Percentiles rank a stretch among this genome's conserved stretches.
These are phyloP conservation scores for Anoplius nigerrimus DNA, from an alignment of 2,888 invertebrate genomes.

Conservation along the genomic window DNA sequence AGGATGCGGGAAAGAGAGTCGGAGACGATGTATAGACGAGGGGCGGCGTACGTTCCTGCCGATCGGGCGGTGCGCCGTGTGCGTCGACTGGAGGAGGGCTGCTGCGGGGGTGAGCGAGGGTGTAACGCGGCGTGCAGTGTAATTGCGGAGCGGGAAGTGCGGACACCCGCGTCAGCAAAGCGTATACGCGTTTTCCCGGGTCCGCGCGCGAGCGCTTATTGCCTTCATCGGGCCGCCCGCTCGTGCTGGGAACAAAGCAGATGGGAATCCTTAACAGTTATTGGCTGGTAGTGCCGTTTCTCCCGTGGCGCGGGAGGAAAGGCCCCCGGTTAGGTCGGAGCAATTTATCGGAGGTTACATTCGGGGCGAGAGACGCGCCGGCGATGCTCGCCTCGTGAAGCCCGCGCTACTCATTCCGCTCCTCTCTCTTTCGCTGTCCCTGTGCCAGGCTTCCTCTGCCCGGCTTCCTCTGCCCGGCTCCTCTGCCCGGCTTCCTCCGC, in stretches of 20 bases:
- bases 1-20: conserved; percentile 1
- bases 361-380: conserved; percentile 24
- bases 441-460: no score
- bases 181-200: conserved; percentile 37
- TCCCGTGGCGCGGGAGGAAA: conserved; percentile 10
- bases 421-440: no score
- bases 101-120: conserved; percentile 9
- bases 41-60: no score
- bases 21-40: background rate
- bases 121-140: conserved; percentile 54
- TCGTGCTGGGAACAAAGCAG: conserved; percentile 62
- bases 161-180: conserved; percentile 57
- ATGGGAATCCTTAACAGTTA: conserved; percentile 70
- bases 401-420: no score
- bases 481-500: no score
- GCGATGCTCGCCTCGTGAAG: conserved; percentile 8
- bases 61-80: background rate
- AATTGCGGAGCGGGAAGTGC: conserved; percentile 54
- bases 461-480: no score
- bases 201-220: conserved; percentile 54
- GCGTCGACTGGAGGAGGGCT: background rate
- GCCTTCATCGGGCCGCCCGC: conserved; percentile 61
- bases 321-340: conserved; percentile 24
- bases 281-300: conserved; percentile 51
- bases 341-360: conserved; percentile 55